These are phyloP conservation scores for Tretioscincus oriximinensis DNA, from an alignment of 2,113 vertebrate species.

Conservation along the genomic window DNA sequence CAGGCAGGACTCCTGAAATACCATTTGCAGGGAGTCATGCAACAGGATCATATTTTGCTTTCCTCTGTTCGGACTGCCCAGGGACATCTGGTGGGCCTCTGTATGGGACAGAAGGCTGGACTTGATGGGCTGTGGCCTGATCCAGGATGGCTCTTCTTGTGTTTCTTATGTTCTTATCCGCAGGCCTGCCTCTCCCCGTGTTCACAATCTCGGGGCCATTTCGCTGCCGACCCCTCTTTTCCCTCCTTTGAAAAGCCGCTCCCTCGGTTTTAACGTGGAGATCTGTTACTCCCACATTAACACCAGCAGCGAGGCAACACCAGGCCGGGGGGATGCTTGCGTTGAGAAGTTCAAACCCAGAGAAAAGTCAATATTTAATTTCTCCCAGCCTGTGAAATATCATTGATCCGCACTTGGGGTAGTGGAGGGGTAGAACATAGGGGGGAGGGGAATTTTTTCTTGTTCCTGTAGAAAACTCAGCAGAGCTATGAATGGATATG, in stretches of 20 bases:
- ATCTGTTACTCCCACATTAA: background rate
- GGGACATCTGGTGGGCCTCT: no score
- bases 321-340: background rate
- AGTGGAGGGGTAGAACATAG: background rate
- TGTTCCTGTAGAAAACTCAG: background rate
- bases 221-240: accelerated
- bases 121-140: no score
- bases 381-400: constrained; percentile 14
- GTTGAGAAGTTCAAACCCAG: background rate
- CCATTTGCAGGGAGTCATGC: no score
- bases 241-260: background rate
- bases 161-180: no score
- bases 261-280: background rate
- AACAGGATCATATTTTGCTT: no score
- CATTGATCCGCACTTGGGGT: constrained; percentile 17
- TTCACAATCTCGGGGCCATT: background rate
- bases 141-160: no score
- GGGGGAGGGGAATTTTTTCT: background rate
- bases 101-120: no score
- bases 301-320: background rate
- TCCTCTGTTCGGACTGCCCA: no score
- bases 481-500: background rate
- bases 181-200: no score
- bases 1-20: no score
- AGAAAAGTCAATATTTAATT: constrained; percentile 39